Evolutionary conservation across 2,888 invertebrate genomes (phyloP), one percentile per base, ranked within the genome.

Genomic region (Tethea ocularis): DNA sequence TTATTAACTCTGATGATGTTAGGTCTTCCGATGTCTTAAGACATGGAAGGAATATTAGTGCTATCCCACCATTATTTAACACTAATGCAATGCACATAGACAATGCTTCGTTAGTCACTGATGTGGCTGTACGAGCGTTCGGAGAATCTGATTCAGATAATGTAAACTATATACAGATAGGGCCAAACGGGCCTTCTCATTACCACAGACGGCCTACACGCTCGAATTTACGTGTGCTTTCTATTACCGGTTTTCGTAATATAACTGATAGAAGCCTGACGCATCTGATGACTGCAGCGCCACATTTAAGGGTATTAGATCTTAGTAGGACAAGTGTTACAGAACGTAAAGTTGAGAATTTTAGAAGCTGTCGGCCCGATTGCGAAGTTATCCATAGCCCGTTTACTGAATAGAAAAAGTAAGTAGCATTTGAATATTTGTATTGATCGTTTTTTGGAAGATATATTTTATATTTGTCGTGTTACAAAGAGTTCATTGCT

Each of bases 241-340:
- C 92, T 3, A 86, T 94, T 6, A 94, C 94, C 0, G 95, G 96
- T 5, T 96, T 94, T 72, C 88, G 92, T 6, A 87, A 89, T 59
- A 94, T 96, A 0, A 96, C 96, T 0, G 94, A 96, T 72, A 82
- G 91, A 7, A 95, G 95, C 53, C 76, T 96, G 20, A 80, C 84
- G 15, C 95, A 96, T 77, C 80, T 96, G 56, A 94, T 94, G 0
- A 91, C 93, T 0, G 94, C 95, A 0, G 95, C 95, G 0, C 95
- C 95, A 0, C 80, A 91, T 59, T 78, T 96, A 15, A 78, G 87
- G 8, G 86, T 85, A 24, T 78, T 97, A 0, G 96, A 97, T 81
- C 94, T 97, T 0, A 94, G 95, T 0, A 94, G 95, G 0, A 96
- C 96, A 0, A 89, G 92, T 1, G 95, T 97, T 0, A 95, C 96